Percentiles rank a stretch among this genome's conserved stretches.
Evolutionary conservation across 2,888 invertebrate genomes (phyloP).

Genomic region (Ctenicera cuprea): DNA sequence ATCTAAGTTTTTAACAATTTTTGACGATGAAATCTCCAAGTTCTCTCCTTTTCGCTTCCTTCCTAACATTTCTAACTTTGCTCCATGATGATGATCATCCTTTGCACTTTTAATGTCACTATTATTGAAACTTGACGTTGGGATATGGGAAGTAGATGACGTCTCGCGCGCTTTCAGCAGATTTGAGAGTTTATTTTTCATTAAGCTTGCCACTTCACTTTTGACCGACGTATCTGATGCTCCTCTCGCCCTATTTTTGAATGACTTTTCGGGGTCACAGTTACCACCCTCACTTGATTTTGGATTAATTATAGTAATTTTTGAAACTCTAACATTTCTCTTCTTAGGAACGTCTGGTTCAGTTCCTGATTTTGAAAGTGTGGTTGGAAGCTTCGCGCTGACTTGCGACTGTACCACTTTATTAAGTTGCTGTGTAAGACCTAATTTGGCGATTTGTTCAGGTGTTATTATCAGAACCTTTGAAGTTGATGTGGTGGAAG

Average conservation of each 20-base stretch:
- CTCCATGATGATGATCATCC: too few species aligned
- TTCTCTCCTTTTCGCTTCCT: not conserved
- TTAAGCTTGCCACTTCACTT: not conserved
- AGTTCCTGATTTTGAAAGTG: not conserved
- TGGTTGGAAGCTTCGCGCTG: not conserved
- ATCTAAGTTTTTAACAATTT: not conserved
- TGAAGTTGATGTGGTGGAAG: not conserved
- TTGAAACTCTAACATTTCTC: not conserved
- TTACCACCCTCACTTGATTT: not conserved
- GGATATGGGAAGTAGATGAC: not conserved
- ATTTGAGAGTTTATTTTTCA: constrained; percentile 24
- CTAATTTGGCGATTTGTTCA: constrained; percentile 51
- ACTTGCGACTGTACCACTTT: constrained; percentile 22
- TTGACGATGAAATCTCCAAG: not conserved
- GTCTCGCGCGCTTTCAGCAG: not conserved
- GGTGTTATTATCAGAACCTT: constrained; percentile 52
- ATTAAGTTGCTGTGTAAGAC: constrained; percentile 41
- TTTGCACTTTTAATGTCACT: not conserved
- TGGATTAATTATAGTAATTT: constrained; percentile 18
- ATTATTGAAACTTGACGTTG: not conserved
- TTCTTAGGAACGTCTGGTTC: not conserved
- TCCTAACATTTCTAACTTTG: too few species aligned
- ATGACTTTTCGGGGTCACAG: not conserved
- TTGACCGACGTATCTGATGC: too few species aligned
- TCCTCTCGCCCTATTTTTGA: not conserved